These are phyloP conservation scores for Gymnocheta viridis DNA, from an alignment of 2,888 invertebrate species.

Conservation along the genomic window DNA sequence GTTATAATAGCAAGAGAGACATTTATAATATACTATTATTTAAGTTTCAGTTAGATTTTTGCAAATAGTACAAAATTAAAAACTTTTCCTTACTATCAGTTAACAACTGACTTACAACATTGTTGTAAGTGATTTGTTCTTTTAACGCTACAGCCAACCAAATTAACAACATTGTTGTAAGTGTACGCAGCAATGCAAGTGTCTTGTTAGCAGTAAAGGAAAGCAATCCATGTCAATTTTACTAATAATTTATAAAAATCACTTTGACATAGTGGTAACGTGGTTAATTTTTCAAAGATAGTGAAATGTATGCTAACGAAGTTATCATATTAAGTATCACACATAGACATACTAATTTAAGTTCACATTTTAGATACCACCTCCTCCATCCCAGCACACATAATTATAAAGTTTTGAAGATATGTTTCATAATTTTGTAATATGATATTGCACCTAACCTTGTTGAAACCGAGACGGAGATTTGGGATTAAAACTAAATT, in stretches of 20 bases:
- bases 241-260: conserved; percentile 44
- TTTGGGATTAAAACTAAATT: too few relatives aligned
- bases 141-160: neutral
- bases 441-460: too few relatives aligned
- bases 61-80: too few relatives aligned
- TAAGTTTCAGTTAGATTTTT: too few relatives aligned
- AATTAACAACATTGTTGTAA: neutral
- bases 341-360: neutral
- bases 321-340: neutral
- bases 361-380: neutral
- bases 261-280: conserved; percentile 51
- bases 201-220: neutral
- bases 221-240: conserved; percentile 35
- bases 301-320: conserved; percentile 42
- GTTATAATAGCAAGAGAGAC: too few relatives aligned
- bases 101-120: neutral
- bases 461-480: too few relatives aligned
- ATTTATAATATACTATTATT: too few relatives aligned
- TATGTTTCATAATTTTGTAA: too few relatives aligned
- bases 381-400: neutral
- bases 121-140: neutral
- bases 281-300: conserved; percentile 46
- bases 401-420: too few relatives aligned
- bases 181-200: neutral
- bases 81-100: too few relatives aligned